Evolutionary conservation across 2,797 vertebrate species (phyloP), one percentile per base, ranked within the genome.

Genomic region (Rhadinocentrus ornatus): DNA sequence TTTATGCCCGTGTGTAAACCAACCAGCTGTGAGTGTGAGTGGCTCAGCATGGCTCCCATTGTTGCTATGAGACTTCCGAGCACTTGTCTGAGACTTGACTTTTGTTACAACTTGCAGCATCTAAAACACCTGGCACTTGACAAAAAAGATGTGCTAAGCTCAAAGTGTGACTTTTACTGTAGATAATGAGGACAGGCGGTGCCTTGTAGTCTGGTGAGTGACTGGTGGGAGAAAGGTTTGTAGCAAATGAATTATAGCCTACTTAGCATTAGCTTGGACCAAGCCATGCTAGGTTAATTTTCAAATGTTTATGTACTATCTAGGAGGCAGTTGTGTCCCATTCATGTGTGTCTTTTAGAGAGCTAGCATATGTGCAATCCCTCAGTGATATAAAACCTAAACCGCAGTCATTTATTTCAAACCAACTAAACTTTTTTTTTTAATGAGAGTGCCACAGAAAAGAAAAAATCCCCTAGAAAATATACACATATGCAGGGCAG

Each of bases 41-140:
- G 75, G 66, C 81, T 75, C 86, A 80, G 74, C 74, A 9, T 54
- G 81, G 50, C 24, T 79, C 66, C 83, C 8, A 63, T 71, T 74
- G 87, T 86, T 87, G 87, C 81, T 87, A 83, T 13, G 83, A 88
- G 69, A 87, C 83, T 24, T 20, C 9, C 6, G 0, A 80, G 75
- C 80, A 59, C 59, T 80, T 56, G 32, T 56, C 62, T 78, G 64
- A 73, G 67, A 71, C 69, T 55, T 41, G 15, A 26, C 64, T 73
- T 75, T 79, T 77, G 73, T 67, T 75, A 35, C 39, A 66, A 61
- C 61, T 72, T 32, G 22, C 66, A 31, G 53, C 5, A 9, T 66
- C 62, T 77, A 50, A 48, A 68, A 75, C 65, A 81, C 57, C 24
- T 71, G 63, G 66, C 48, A 65, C 31, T 71, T 0, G 0, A 59